Percentiles rank a stretch among this genome's conserved stretches.
Conservation (phyloP, 1,140 invertebrate genomes). For the Plectus sambesii region DNA sequence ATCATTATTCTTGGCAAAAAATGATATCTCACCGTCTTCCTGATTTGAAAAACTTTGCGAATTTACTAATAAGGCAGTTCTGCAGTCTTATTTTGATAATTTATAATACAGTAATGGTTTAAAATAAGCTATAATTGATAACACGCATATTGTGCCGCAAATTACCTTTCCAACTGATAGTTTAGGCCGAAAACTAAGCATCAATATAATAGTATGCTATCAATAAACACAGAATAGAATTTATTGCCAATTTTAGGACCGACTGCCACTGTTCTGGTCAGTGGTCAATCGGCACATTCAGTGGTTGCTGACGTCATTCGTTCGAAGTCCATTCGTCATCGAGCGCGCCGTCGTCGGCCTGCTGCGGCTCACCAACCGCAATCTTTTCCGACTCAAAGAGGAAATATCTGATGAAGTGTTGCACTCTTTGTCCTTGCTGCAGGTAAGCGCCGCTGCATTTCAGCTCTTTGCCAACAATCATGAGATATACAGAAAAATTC, state of each 20-base stretch:
- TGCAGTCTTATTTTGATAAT: too few relatives aligned
- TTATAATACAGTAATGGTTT: too few relatives aligned
- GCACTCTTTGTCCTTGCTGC: conserved; percentile 58
- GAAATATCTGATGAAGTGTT: conserved; percentile 50
- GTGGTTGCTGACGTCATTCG: conserved; percentile 28
- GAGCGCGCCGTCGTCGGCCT: conserved; percentile 77
- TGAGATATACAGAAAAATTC: too few relatives aligned
- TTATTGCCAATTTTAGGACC: conserved; percentile 63
- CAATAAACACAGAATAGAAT: conserved; percentile 6
- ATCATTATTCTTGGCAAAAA: conserved; percentile 1
- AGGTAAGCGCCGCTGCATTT: too few relatives aligned
- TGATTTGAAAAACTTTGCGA: too few relatives aligned
- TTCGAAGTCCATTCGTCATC: conserved; percentile 55
- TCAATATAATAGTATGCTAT: conserved; percentile 5
- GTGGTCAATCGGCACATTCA: conserved; percentile 61
- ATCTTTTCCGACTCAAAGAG: conserved; percentile 34
- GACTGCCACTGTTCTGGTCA: conserved; percentile 71
- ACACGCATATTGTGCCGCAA: conserved; percentile 1
- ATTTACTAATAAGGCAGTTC: too few relatives aligned
- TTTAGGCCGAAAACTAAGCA: background rate
- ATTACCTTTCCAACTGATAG: conserved; percentile 5
- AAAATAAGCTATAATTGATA: too few relatives aligned
- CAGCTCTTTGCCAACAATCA: too few relatives aligned
- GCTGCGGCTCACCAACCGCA: conserved; percentile 68
- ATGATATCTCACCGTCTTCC: conserved; percentile 5